Evolutionary conservation across 1,140 invertebrate species (phyloP), one percentile per base, ranked within the genome.

Genomic region (Drosophila sucinea): DNA sequence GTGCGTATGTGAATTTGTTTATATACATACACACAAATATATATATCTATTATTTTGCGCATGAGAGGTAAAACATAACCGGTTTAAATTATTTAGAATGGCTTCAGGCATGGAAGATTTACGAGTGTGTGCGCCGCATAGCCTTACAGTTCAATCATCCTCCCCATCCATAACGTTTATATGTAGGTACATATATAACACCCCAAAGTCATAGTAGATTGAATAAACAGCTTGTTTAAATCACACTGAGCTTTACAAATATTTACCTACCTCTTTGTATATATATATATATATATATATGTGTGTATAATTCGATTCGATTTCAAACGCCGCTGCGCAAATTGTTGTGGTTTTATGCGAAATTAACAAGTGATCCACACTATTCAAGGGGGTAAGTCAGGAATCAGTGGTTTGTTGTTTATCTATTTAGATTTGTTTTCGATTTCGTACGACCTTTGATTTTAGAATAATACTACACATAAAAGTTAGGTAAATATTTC

Each of bases 1-100:
- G 8, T 55, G 29, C 32, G 29, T 51, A 23, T 51, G 7, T 51
- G 25, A 10, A 17, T 32, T 44, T 62, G 40, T 41, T 11, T 44
- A 47, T 62, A 40, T 32, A 51, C 8, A 25, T 51, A 10, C 3
- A 41, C n/a, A 41, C n/a, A 40, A 35, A 38, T 44, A 25, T n/a
- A 27, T 23, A 47, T 47, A 27, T 51, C 23, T 51, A 51, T 40
- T 60, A 38, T 62, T 73, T 56, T 44, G 44, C 44, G n/a, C 35
- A 60, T 23, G 35, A 27, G 30, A 56, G 67, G 67, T 70, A 76
- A 64, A 25, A 57, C 40, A 77, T 40, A 77, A 77, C 74, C 74
- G 66, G 71, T 73, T 73, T 69, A 32, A 62, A 69, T 55, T 77
- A 67, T 77, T 71, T 77, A 23, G 47, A 76, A 51, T 75, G 40